phyloP scores from a whole-genome alignment of 2,113 vertebrate genomes.

The Clarias magur region DNA sequence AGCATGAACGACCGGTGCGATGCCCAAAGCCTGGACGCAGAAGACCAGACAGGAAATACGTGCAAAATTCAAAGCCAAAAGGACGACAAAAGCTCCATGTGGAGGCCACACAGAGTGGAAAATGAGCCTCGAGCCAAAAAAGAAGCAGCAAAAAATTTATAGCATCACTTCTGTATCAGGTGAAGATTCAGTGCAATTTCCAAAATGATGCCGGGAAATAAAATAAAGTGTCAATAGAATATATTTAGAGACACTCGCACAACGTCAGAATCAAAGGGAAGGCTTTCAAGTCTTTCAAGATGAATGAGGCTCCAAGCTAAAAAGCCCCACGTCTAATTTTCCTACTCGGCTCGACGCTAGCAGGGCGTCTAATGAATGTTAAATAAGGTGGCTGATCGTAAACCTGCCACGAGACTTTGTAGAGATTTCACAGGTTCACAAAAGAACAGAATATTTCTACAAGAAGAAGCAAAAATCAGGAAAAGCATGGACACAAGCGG shows the following conservation, averaged over 20 bases:
- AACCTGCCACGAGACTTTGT: neutral
- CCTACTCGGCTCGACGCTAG: neutral
- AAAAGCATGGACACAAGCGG: neutral
- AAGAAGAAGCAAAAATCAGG: neutral
- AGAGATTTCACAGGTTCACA: neutral
- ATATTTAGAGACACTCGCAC: neutral
- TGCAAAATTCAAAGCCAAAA: constrained; percentile 15
- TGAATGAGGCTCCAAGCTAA: neutral
- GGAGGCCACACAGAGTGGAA: neutral
- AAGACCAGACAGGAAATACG: neutral
- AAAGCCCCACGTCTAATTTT: neutral
- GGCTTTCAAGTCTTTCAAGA: neutral
- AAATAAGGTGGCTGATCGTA: neutral
- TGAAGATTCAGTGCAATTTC: neutral
- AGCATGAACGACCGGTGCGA: constrained; percentile 9
- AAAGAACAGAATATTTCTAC: neutral
- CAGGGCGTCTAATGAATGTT: neutral
- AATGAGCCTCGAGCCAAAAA: neutral
- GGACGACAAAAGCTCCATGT: neutral
- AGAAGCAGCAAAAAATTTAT: neutral
- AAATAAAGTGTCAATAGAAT: neutral
- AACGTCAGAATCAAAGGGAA: neutral
- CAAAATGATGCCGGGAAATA: neutral
- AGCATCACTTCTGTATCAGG: too few relatives aligned
- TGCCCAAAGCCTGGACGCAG: neutral